Base-by-base conservation (phyloP, 2,113 vertebrate genomes). In the Excalfactoria chinensis region DNA sequence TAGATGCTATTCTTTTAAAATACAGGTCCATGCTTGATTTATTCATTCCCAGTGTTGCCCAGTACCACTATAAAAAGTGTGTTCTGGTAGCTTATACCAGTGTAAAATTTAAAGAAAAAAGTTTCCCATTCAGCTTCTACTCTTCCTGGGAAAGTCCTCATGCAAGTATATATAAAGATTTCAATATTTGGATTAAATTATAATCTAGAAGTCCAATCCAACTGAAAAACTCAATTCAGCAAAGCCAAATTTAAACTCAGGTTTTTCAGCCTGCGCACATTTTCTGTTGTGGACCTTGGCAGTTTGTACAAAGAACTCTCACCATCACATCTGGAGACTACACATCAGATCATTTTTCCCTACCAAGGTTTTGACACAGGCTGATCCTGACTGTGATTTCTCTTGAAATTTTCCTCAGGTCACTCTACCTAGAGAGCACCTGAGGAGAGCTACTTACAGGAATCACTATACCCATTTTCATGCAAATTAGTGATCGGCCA, bases 401-500 rank as follows among this genome's bases (percentile, higher is more conserved):
- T 82, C 72, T 67, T 62, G 11, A 63, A 10, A 71, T 67, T 21
- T 15, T 76, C 37, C 68, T 11, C 30, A 48, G 63, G n/a, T n/a
- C 55, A 11, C 68, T 83, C 66, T 37, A 85, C 82, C 91, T 85
- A 80, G 14, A 1, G 46, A 73, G 11, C 43, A 74, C 83, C 60
- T 67, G 22, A 83, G 68, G 60, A 83, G 60, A 89, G 28, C 44
- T 79, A 5, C 78, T 84, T 69, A 56, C 44, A 79, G 66, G 82
- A 91, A 49, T 46, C 49, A 53, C 74, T 59, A 25, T 79, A 62
- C 67, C 44, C 75, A 63, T 94, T 96, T 93, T 87, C 94, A 91
- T 89, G 94, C 75, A 83, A 85, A 94, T 91, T 49, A 95, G 49
- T 74, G 70, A 69, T 80, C 49, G 72, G 90, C 90, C 63, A 46